These are phyloP conservation scores for Ailuropoda melanoleuca DNA, from an alignment of 2,113 vertebrate genomes.

Conservation along the genomic window DNA sequence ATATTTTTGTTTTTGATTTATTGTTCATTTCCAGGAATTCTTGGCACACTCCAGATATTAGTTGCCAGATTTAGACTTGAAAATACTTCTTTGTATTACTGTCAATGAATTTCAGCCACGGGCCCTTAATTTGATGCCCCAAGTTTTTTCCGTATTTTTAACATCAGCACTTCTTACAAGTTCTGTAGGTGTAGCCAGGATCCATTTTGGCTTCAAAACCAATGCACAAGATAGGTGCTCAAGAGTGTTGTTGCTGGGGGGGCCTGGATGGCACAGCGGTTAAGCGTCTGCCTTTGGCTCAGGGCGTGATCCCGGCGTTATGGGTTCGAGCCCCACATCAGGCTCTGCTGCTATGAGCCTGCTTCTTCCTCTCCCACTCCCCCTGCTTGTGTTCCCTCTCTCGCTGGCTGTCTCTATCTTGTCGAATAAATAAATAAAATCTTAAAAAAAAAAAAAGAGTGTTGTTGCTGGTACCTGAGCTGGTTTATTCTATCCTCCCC, in stretches of 20 bases:
- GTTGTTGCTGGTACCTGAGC: background rate
- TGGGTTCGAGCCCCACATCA: too few relatives aligned
- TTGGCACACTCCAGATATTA: background rate
- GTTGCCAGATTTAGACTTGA: background rate
- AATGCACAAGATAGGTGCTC: background rate
- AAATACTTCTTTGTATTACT: background rate
- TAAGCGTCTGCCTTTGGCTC: too few relatives aligned
- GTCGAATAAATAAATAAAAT: too few relatives aligned
- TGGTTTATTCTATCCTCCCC: accelerated
- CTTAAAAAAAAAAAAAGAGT: too few relatives aligned
- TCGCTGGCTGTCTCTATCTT: too few relatives aligned
- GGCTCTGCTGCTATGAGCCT: too few relatives aligned
- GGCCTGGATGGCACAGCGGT: too few relatives aligned
- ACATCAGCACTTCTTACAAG: background rate
- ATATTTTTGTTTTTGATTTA: background rate
- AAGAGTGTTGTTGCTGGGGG: background rate
- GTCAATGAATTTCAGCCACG: background rate
- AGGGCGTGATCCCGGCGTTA: too few relatives aligned
- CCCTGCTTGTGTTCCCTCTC: too few relatives aligned
- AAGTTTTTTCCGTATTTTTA: background rate
- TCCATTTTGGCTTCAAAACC: background rate
- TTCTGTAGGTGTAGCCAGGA: background rate
- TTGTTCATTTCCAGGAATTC: background rate
- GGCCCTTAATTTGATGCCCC: background rate
- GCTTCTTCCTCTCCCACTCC: too few relatives aligned